phyloP scores from a whole-genome alignment of 30 jellyfish, hydroid and myxozoan genomes.

The Chrysaora quinquecirrha region DNA sequence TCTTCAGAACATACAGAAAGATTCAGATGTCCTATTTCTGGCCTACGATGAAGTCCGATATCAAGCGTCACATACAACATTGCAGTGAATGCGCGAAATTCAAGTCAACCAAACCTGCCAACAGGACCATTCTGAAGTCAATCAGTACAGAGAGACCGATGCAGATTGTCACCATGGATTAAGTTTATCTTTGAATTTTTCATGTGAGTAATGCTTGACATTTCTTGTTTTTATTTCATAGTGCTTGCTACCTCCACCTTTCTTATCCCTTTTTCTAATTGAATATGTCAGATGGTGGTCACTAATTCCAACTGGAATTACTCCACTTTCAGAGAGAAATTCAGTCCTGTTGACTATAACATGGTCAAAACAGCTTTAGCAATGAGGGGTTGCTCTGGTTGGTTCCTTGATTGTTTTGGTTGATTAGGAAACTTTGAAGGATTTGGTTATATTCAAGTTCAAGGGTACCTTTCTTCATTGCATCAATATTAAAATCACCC shows the following conservation, averaged over 20 bases:
- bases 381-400: slow-evolving; percentile 38
- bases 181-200: slow-evolving; percentile 35
- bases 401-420: slow-evolving; percentile 48
- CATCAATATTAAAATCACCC: slow-evolving; percentile 28
- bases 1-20: no score
- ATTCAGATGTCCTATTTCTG: no score
- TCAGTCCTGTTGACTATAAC: slow-evolving; percentile 38
- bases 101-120: no score
- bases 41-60: no score
- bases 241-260: slow-evolving; percentile 32
- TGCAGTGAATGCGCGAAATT: no score
- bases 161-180: no score
- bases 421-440: slow-evolving; percentile 21
- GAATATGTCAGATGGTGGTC: slow-evolving; percentile 37
- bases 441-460: slow-evolving; percentile 14
- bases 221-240: slow-evolving; percentile 44
- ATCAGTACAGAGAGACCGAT: no score
- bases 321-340: slow-evolving; percentile 49
- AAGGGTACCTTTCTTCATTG: slow-evolving; percentile 41
- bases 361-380: slow-evolving; percentile 27
- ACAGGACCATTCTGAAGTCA: no score
- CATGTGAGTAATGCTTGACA: slow-evolving; percentile 31
- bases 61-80: no score
- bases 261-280: slow-evolving; percentile 29
- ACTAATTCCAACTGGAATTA: slow-evolving; percentile 37